These are phyloP conservation scores for Acanthosoma haemorrhoidale DNA, from an alignment of 2,888 invertebrate species.

Conservation along the genomic window DNA sequence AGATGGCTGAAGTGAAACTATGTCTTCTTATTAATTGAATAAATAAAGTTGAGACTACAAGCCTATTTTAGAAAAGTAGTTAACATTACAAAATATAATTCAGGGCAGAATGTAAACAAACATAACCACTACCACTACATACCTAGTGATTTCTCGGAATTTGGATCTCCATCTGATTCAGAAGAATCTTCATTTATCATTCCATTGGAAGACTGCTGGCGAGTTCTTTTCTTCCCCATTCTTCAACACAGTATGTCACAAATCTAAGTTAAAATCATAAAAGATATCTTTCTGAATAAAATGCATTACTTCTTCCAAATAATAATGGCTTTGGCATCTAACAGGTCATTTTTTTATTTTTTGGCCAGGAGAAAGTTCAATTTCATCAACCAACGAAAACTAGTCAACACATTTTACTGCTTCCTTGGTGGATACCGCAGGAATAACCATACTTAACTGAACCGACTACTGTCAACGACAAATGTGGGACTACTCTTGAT, in stretches of 20 bases:
- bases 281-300: not conserved
- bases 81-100: no score
- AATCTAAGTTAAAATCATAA: not conserved
- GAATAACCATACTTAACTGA: not conserved
- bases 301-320: not conserved
- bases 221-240: conserved; percentile 49
- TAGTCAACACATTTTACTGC: not conserved
- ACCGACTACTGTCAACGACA: not conserved
- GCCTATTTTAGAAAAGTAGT: no score
- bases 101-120: no score
- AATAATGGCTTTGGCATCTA: not conserved
- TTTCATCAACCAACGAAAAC: not conserved
- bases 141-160: conserved; percentile 9
- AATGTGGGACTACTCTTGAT: not conserved
- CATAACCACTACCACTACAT: not conserved
- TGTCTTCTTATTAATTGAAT: no score
- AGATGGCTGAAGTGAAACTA: no score
- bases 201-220: conserved; percentile 42
- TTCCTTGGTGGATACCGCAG: not conserved
- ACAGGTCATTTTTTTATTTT: not conserved
- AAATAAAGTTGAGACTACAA: no score
- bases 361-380: not conserved
- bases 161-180: conserved; percentile 24
- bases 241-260: not conserved
- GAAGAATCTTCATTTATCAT: conserved; percentile 26